Conservation (phyloP, 1,140 invertebrate genomes). For the Drosophila chauvacae region DNA sequence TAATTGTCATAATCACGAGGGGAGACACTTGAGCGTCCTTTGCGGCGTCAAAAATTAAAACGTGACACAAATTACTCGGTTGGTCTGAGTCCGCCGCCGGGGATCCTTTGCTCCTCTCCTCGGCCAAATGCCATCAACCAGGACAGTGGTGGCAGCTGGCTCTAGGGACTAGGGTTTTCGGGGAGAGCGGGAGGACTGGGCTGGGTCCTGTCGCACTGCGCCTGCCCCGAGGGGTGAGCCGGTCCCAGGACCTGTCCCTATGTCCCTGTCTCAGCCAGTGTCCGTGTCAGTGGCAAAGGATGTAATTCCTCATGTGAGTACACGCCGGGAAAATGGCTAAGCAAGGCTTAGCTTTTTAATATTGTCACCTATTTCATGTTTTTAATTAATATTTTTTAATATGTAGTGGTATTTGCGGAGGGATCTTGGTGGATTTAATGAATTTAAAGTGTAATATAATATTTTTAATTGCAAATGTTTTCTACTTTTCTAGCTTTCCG, state of each 20-base stretch:
- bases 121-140: constrained; percentile 64
- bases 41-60: constrained; percentile 78
- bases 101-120: constrained; percentile 18
- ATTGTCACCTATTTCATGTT: neutral
- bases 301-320: constrained; percentile 50
- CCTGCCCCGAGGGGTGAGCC: constrained; percentile 57
- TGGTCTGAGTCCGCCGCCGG: constrained; percentile 27
- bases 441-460: neutral
- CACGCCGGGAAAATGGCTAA: neutral
- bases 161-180: neutral
- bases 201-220: constrained; percentile 60
- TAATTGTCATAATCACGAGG: constrained; percentile 75
- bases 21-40: constrained; percentile 56
- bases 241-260: constrained; percentile 12
- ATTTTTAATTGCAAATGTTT: neutral
- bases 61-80: constrained; percentile 77
- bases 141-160: constrained; percentile 25
- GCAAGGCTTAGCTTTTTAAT: too few relatives aligned
- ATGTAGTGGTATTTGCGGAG: neutral
- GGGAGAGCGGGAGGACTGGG: constrained; percentile 5
- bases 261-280: constrained; percentile 21
- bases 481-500: too few relatives aligned
- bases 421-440: neutral
- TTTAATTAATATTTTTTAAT: neutral
- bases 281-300: constrained; percentile 38